These are phyloP conservation scores for Sterna hirundo DNA, from an alignment of 2,113 vertebrate species.

Conservation along the genomic window DNA sequence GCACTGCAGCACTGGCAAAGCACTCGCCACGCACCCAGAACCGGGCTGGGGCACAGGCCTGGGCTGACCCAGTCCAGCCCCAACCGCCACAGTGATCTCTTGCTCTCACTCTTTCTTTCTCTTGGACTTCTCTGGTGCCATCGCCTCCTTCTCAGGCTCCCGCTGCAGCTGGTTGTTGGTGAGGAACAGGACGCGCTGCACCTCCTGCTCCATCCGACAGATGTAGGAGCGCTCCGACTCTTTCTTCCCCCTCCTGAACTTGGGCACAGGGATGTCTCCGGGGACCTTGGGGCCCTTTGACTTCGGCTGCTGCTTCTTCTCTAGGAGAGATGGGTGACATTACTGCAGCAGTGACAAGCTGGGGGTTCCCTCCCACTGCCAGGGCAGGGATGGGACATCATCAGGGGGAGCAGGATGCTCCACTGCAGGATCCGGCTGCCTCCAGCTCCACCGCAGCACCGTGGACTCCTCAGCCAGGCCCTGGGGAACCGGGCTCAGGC, in stretches of 20 bases:
- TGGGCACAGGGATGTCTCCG: conserved; percentile 76
- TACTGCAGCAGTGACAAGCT: background rate
- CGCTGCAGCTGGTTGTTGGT: conserved; percentile 81
- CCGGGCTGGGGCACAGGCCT: fast-evolving
- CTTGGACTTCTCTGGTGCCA: conserved; percentile 74
- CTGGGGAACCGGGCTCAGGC: fast-evolving
- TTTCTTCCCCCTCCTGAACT: conserved; percentile 74
- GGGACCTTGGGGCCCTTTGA: background rate
- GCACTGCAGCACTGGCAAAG: fast-evolving
- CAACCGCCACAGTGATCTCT: fast-evolving
- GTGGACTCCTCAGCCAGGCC: background rate
- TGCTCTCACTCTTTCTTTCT: conserved; percentile 86
- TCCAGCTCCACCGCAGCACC: background rate
- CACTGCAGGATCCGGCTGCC: fast-evolving
- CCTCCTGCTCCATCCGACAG: conserved; percentile 84
- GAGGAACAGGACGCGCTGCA: conserved; percentile 84
- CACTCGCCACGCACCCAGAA: fast-evolving
- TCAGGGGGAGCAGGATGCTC: fast-evolving
- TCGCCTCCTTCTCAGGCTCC: conserved; percentile 79
- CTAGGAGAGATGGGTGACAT: background rate
- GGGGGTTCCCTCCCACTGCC: background rate
- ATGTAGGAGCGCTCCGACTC: conserved; percentile 80
- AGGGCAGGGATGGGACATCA: background rate
- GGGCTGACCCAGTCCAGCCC: fast-evolving
- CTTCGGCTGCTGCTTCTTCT: background rate